Evolutionary conservation across 2,888 invertebrate genomes (phyloP).

Genomic region (Xestia rhomboidea): DNA sequence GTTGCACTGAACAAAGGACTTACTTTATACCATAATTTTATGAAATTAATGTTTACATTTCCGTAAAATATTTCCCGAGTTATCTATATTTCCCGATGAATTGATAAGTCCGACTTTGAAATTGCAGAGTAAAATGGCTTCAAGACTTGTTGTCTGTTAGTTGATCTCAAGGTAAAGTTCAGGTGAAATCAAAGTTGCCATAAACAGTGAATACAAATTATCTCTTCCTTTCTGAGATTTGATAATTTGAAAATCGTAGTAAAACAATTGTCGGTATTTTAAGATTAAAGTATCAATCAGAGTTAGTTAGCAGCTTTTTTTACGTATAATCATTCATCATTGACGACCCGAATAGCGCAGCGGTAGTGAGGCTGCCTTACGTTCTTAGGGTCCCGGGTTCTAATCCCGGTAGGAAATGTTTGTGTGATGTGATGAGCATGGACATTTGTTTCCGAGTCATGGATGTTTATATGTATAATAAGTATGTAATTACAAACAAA

Average conservation of each 20-base stretch:
- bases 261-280: background rate
- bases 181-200: background rate
- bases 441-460: no score
- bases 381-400: no score
- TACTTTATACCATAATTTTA: background rate
- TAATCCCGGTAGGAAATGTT: no score
- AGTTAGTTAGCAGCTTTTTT: background rate
- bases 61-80: background rate
- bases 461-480: no score
- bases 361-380: no score
- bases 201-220: background rate
- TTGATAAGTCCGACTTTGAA: background rate
- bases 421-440: no score
- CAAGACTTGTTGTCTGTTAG: slow-evolving; percentile 3
- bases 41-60: slow-evolving; percentile 26
- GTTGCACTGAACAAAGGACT: slow-evolving; percentile 27
- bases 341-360: no score
- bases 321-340: background rate
- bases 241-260: background rate
- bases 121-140: background rate
- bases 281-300: background rate
- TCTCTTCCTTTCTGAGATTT: background rate
- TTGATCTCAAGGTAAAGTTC: slow-evolving; percentile 4
- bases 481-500: no score
- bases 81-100: background rate